phyloP scores from a whole-genome alignment of 64 coral and sea anemone genomes.

The Exaiptasia diaphana region DNA sequence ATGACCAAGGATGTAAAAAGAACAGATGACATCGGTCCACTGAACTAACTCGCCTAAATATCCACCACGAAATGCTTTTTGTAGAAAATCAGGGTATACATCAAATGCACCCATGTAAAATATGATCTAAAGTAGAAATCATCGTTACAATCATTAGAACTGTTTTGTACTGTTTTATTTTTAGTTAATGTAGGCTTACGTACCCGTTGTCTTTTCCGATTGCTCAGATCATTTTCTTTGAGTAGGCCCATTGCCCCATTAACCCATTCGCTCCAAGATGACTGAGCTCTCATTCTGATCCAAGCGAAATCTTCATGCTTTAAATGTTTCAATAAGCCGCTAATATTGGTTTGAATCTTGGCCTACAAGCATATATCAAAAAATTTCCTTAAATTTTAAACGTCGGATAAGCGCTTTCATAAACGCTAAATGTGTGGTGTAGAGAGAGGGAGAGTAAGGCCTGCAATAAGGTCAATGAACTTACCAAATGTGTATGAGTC shows the following conservation, averaged over 20 bases:
- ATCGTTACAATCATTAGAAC: not conserved
- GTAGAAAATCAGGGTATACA: conserved; percentile 20
- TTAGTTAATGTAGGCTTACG: not conserved
- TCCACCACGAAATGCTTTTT: conserved; percentile 55
- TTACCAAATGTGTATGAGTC: not conserved
- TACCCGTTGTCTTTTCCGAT: conserved; percentile 42
- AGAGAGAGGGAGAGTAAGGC: not conserved
- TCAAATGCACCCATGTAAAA: conserved; percentile 34
- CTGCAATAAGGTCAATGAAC: not conserved
- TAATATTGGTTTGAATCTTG: conserved; percentile 44
- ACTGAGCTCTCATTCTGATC: conserved; percentile 62
- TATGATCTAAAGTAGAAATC: conserved; percentile 43
- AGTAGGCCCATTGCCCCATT: conserved; percentile 19
- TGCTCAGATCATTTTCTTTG: conserved; percentile 8
- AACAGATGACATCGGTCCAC: conserved; percentile 81
- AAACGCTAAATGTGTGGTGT: not conserved
- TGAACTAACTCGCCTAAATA: conserved; percentile 71
- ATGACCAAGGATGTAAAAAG: conserved; percentile 73
- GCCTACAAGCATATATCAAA: conserved; percentile 31
- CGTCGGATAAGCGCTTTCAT: too few relatives aligned
- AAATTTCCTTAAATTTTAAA: not conserved
- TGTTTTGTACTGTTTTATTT: not conserved
- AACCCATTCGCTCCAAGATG: conserved; percentile 66
- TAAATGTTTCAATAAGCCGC: conserved; percentile 35
- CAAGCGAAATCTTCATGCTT: conserved; percentile 29